Evolutionary conservation across 2,797 vertebrate species (phyloP).

Genomic region (Fistularia commersonii): DNA sequence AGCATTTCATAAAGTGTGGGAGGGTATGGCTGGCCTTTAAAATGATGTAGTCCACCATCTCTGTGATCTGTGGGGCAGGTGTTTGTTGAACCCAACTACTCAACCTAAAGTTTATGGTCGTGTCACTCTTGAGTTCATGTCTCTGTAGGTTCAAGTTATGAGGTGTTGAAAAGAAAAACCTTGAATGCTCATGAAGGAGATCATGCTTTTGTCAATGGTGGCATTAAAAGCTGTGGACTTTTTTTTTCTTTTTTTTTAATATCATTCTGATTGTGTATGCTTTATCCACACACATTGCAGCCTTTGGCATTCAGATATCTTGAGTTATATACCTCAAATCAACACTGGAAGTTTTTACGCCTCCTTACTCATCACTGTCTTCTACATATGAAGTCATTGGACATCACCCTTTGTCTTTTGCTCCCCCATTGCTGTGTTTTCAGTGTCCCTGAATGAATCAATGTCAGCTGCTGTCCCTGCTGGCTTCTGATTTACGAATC

Average conservation of each 20-base stretch:
- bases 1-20: slow-evolving; percentile 34
- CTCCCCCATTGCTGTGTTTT: slow-evolving; percentile 43
- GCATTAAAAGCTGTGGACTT: slow-evolving; percentile 1
- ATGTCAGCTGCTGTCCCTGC: slow-evolving; percentile 46
- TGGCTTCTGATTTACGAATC: slow-evolving; percentile 65
- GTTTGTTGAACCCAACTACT: slow-evolving; percentile 11
- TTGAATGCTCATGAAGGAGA: not conserved
- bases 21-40: slow-evolving; percentile 29
- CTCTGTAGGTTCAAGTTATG: slow-evolving; percentile 20
- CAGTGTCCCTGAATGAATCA: slow-evolving; percentile 55
- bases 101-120: slow-evolving; percentile 31
- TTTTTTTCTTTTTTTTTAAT: no score
- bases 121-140: slow-evolving; percentile 21
- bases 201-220: not conserved
- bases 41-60: slow-evolving; percentile 38
- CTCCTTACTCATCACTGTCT: slow-evolving; percentile 31
- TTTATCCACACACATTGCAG: slow-evolving; percentile 23
- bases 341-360: slow-evolving; percentile 16
- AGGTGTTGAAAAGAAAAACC: not conserved
- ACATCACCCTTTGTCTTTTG: slow-evolving; percentile 40
- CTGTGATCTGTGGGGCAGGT: slow-evolving; percentile 16
- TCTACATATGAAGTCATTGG: slow-evolving; percentile 39
- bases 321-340: slow-evolving; percentile 4
- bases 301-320: slow-evolving; percentile 13
- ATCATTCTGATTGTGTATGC: not conserved